These are phyloP conservation scores for Psilopogon haemacephalus DNA, from an alignment of 2,113 vertebrate genomes.

Conservation along the genomic window DNA sequence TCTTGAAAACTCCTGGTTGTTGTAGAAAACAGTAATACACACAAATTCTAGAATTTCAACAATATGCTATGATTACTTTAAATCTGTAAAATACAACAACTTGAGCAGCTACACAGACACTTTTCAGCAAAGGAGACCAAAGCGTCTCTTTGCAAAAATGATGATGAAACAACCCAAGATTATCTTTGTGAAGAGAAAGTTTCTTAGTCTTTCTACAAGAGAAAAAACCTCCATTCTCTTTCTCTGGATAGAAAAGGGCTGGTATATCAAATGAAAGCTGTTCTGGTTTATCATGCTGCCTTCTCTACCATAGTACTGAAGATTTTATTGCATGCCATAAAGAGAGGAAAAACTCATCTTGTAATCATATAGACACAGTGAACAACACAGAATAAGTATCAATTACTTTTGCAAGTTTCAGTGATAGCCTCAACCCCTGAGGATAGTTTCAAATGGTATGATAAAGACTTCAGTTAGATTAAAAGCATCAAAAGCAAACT, in stretches of 20 bases:
- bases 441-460: slow-evolving; percentile 43
- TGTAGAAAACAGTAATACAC: not conserved
- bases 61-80: not conserved
- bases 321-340: slow-evolving; percentile 45
- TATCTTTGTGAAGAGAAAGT: not conserved
- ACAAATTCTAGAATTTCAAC: not conserved
- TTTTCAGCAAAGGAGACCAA: not conserved
- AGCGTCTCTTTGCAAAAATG: not conserved
- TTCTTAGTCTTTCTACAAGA: not conserved
- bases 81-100: not conserved
- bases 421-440: slow-evolving; percentile 36
- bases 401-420: slow-evolving; percentile 60
- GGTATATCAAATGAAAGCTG: not conserved
- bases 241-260: not conserved
- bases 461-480: slow-evolving; percentile 66
- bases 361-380: slow-evolving; percentile 56
- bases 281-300: slow-evolving; percentile 7
- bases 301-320: slow-evolving; percentile 10
- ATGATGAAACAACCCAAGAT: not conserved
- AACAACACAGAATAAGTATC: slow-evolving; percentile 63
- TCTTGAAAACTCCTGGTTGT: not conserved
- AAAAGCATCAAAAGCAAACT: slow-evolving; percentile 61
- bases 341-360: slow-evolving; percentile 47
- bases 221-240: not conserved
- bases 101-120: not conserved